Percentiles rank a stretch among this genome's conserved stretches.
phyloP scores from a whole-genome alignment of 1,140 invertebrate species.

The Myzus persicae region DNA sequence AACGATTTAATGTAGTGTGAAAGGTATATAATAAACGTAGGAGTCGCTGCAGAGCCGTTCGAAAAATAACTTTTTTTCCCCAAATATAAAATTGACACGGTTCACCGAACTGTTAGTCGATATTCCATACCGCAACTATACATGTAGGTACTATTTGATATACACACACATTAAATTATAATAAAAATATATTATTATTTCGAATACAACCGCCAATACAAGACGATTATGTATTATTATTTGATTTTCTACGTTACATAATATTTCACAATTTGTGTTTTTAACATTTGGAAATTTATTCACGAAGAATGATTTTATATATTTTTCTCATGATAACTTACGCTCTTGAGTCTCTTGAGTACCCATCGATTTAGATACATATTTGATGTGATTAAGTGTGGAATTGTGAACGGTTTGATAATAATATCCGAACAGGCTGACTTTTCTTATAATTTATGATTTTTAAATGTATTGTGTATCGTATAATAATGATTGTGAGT shows the following conservation, averaged over 20 bases:
- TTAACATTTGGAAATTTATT: background rate
- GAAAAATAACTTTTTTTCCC: constrained; percentile 25
- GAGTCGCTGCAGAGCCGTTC: background rate
- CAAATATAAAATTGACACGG: constrained; percentile 22
- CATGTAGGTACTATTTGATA: background rate
- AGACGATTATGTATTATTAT: background rate
- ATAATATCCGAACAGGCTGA: background rate
- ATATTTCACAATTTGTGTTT: background rate
- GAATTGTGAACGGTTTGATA: background rate
- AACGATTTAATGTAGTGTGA: constrained; percentile 46
- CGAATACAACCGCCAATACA: background rate
- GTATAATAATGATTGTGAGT: no score
- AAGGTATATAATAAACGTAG: constrained; percentile 33
- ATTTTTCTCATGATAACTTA: background rate
- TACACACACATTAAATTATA: background rate
- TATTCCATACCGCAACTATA: constrained; percentile 14
- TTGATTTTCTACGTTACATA: background rate
- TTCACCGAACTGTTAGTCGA: constrained; percentile 38
- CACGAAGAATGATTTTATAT: background rate
- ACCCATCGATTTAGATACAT: background rate
- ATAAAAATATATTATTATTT: background rate
- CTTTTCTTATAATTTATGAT: background rate
- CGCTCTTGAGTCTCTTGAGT: background rate
- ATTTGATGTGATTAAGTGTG: background rate
- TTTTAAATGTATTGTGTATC: background rate